Evolutionary conservation across 1,140 invertebrate species (phyloP).

Genomic region (Eriocheir sinensis): DNA sequence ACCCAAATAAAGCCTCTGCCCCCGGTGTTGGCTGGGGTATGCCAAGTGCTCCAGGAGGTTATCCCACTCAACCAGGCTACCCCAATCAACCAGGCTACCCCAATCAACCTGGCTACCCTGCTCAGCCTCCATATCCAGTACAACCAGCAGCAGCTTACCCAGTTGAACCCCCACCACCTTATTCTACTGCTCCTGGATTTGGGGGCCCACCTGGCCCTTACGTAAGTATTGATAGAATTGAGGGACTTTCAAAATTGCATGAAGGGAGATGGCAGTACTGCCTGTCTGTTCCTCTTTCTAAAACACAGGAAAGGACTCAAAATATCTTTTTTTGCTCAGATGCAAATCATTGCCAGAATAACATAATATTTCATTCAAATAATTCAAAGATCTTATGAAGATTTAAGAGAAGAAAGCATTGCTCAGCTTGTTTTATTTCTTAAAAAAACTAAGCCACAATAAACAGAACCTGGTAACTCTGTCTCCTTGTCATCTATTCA

Average conservation of each 20-base stretch:
- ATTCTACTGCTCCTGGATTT: slow-evolving; percentile 57
- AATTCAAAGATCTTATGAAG: neutral
- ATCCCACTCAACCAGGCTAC: slow-evolving; percentile 9
- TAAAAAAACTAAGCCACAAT: too few species aligned
- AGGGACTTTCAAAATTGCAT: neutral
- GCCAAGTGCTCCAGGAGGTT: slow-evolving; percentile 48
- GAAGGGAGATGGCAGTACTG: too few species aligned
- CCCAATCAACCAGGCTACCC: slow-evolving; percentile 30
- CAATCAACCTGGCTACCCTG: slow-evolving; percentile 46
- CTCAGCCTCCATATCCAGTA: slow-evolving; percentile 26
- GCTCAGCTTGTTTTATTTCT: too few species aligned
- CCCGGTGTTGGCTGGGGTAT: slow-evolving; percentile 42
- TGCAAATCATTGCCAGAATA: neutral
- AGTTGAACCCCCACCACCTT: slow-evolving; percentile 49
- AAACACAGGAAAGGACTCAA: neutral
- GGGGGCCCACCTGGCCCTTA: slow-evolving; percentile 37
- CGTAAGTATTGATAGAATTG: slow-evolving; percentile 44
- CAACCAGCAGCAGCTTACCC: slow-evolving; percentile 52
- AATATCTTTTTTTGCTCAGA: neutral
- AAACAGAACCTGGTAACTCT: too few species aligned
- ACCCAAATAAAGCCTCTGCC: slow-evolving; percentile 31
- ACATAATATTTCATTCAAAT: neutral
- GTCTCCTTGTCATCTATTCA: too few species aligned
- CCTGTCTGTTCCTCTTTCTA: neutral
- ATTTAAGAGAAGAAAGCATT: neutral